A percentile compares a stretch with the other conserved stretches of the same genome.
phyloP scores from a whole-genome alignment of 2,888 invertebrate genomes.

The Epinotia bilunana region DNA sequence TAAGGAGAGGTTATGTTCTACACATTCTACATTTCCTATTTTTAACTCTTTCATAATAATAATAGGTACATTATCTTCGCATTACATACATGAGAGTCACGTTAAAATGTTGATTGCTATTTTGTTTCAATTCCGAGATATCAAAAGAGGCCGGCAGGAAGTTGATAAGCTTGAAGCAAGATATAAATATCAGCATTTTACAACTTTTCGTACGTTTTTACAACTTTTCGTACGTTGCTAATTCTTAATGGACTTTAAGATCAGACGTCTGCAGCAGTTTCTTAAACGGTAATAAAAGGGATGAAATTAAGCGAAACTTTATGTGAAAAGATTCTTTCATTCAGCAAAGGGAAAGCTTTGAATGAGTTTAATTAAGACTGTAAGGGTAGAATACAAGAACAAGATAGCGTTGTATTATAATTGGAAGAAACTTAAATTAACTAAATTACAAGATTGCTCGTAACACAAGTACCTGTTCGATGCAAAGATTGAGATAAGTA shows the following conservation, averaged over 20 bases:
- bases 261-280: conserved; percentile 41
- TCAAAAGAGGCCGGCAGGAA: conserved; percentile 34
- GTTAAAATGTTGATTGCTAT: conserved; percentile 20
- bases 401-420: conserved; percentile 36
- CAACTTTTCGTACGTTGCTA: conserved; percentile 34
- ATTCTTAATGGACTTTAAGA: conserved; percentile 36
- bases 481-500: conserved; percentile 6
- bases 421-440: conserved; percentile 42
- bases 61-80: background rate
- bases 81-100: background rate
- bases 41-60: too few relatives aligned
- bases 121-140: conserved; percentile 27
- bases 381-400: conserved; percentile 32
- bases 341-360: conserved; percentile 37
- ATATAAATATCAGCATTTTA: conserved; percentile 31
- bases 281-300: conserved; percentile 32
- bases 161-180: conserved; percentile 19
- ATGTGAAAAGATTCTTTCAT: conserved; percentile 43
- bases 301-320: conserved; percentile 43
- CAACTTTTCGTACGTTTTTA: conserved; percentile 29
- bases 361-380: conserved; percentile 44
- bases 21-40: background rate
- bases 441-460: conserved; percentile 23
- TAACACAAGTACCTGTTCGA: conserved; percentile 7
- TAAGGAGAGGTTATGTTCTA: conserved; percentile 40